Conservation (phyloP, 2,797 vertebrate species). For the Manis javanica region DNA sequence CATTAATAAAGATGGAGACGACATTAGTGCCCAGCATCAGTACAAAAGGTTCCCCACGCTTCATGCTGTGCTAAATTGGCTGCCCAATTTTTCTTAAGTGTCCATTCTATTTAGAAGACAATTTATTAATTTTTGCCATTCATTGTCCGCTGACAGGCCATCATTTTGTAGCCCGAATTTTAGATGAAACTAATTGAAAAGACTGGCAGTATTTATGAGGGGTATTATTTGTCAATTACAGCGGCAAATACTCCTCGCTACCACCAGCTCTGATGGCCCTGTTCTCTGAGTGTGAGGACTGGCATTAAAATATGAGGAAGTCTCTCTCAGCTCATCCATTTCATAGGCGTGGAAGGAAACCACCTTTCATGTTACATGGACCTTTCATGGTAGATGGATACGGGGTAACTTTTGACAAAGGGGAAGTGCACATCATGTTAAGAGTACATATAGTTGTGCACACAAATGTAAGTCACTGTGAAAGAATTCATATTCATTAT, state of each 20-base stretch:
- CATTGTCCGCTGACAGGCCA: constrained; percentile 93
- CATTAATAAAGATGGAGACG: constrained; percentile 91
- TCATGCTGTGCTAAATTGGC: constrained; percentile 91
- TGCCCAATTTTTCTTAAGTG: constrained; percentile 91
- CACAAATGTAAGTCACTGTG: not conserved
- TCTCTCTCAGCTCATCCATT: constrained; percentile 73
- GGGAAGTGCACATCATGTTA: not conserved
- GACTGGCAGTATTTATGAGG: constrained; percentile 93
- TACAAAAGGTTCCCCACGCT: constrained; percentile 89
- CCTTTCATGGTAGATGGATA: not conserved
- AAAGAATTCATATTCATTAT: not conserved
- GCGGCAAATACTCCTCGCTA: constrained; percentile 82
- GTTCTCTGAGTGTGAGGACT: constrained; percentile 18
- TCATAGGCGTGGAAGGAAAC: constrained; percentile 20
- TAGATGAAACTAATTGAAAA: constrained; percentile 96
- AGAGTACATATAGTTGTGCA: accelerated
- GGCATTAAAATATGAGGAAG: constrained; percentile 75
- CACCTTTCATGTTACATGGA: constrained; percentile 13
- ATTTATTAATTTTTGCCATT: constrained; percentile 94
- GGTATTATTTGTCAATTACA: constrained; percentile 95
- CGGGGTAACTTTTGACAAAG: not conserved
- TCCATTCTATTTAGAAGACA: constrained; percentile 91
- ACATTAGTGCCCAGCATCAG: constrained; percentile 88
- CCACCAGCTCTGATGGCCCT: constrained; percentile 85
- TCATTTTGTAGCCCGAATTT: constrained; percentile 92